Evolutionary conservation across 1,140 invertebrate genomes (phyloP), one percentile per base, ranked within the genome.

Genomic region (Andricus grossulariae): DNA sequence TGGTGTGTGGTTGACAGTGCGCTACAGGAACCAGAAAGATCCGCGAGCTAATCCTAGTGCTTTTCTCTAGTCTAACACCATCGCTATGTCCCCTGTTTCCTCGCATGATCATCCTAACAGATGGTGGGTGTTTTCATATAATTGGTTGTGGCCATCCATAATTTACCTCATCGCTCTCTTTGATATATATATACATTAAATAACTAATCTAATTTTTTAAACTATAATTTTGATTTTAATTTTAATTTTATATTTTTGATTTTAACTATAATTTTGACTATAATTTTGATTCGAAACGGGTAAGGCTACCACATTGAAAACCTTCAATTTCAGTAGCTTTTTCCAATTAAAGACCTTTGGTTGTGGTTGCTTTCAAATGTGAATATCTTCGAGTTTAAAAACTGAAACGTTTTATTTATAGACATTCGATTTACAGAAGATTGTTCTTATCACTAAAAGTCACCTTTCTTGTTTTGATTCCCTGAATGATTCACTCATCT

Each of bases 11-110:
- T 94, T 99, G 93, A 98, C 98, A 81, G 95, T 98, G 86, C 95
- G 97, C 79, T 99, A 97, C 94, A 95, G 98, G 92, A 99, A 99
- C 93, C 97, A 98, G 93, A 98, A 98, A 95, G 97, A 99, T 93
- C 97, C 97, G 84, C 93, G 96, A 85, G 97, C 96, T 93, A 98
- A 98, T 93, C 97, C 97, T 85, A 98, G 97, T 93, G 97, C 97
- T 93, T 98, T 98, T 93, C 96, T 99, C 89, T 99, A 97, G 95
- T 92, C 89, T 89, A 91, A 90, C 84, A 90, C 80, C 86, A 90
- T 90, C 87, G 84, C 86, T 85, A 91, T 91, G 88, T 89, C 88
- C 84, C 85, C 86, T 87, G 86, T 90, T 82, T 89, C 85, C 85
- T 87, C 87, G 82, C 87, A 91, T 78, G 86, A 91, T 80, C 85